Evolutionary conservation across 2,888 invertebrate genomes (phyloP), one percentile per base, ranked within the genome.

Genomic region (Phasia obesa): DNA sequence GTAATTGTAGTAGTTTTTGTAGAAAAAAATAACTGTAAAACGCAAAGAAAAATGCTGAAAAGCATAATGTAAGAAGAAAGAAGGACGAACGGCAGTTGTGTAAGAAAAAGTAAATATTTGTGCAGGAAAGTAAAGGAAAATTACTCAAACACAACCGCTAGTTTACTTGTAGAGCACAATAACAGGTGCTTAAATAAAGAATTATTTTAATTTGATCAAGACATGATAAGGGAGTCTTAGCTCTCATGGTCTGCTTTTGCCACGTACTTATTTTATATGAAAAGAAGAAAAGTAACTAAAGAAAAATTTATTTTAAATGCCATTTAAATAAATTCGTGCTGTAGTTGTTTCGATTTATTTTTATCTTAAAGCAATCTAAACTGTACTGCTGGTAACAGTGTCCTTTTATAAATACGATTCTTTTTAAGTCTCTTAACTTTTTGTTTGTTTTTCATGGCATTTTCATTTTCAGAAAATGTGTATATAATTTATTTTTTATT

Each of bases 151-250:
- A 35, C 38, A 65, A 13, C n/a, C 62, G 69, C 27, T 35, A 65
- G 49, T 81, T 53, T 53, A n/a, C 38, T 62, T 55, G 25, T 69
- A 73, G 67, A 81, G 84, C 84, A 80, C 76, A 84, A 85, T 81
- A 84, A 84, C 84, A 86, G 85, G 85, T 85, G 85, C 84, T 85
- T 81, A 85, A 84, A 84, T 70, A 74, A 73, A 55, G 70, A 86
- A 86, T 85, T 85, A 85, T 86, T 85, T 86, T 85, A 86, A 86
- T 85, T 85, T 85, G 85, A 86, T 86, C 76, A 84, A 78, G 81
- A 79, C 74, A 79, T 74, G 86, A 86, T 85, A 85, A 85, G 77
- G 0, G 13, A 60, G 15, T 47, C 27, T 59, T 64, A 49, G 55
- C 38, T 59, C 17, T 21, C 7, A 4, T 47, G 70, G 70, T 64